These are phyloP conservation scores for Phaedon cochleariae DNA, from an alignment of 2,888 invertebrate genomes.

Conservation along the genomic window DNA sequence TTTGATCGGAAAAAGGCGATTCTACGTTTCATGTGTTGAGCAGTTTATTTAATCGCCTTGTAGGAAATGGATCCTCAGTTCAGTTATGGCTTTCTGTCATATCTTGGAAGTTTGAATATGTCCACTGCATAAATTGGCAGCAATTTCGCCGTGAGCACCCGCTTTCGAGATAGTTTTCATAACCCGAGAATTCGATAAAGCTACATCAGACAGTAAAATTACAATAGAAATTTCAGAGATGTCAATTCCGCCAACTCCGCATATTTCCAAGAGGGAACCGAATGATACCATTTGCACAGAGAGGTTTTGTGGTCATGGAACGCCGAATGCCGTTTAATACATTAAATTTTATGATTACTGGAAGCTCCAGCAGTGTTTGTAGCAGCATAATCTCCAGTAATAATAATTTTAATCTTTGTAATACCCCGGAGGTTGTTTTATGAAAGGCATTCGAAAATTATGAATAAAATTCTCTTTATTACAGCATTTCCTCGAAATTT, in stretches of 20 bases:
- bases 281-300: slow-evolving; percentile 26
- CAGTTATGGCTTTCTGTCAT: too few species aligned
- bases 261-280: slow-evolving; percentile 29
- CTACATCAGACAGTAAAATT: slow-evolving; percentile 30
- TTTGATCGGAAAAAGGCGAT: too few species aligned
- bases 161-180: background rate
- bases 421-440: slow-evolving; percentile 42
- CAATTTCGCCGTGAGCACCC: background rate
- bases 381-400: slow-evolving; percentile 36
- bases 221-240: slow-evolving; percentile 21
- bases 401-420: slow-evolving; percentile 46
- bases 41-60: too few species aligned
- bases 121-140: background rate
- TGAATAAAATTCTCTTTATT: slow-evolving; percentile 37
- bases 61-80: too few species aligned
- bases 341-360: slow-evolving; percentile 43
- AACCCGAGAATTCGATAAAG: slow-evolving; percentile 28
- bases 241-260: slow-evolving; percentile 31
- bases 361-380: slow-evolving; percentile 29
- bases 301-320: slow-evolving; percentile 25
- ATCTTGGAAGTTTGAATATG: background rate
- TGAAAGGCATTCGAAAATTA: slow-evolving; percentile 40
- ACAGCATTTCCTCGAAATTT: slow-evolving; percentile 5
- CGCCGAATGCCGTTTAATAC: slow-evolving; percentile 36
- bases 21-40: too few species aligned